phyloP scores from a whole-genome alignment of 30 jellyfish, hydroid and myxozoan genomes.

The Turritopsis dohrnii region DNA sequence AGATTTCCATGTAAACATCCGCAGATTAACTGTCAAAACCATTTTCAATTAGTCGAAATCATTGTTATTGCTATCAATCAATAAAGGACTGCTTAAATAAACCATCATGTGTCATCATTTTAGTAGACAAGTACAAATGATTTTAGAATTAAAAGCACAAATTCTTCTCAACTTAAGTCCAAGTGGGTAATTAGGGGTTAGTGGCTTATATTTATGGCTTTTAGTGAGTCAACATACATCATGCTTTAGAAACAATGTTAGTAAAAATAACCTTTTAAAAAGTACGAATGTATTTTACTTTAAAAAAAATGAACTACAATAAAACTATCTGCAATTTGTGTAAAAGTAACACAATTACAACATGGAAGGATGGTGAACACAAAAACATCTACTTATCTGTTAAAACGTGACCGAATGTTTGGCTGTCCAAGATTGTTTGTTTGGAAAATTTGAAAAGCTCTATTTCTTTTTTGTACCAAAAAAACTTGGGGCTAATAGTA shows the following conservation, averaged over 20 bases:
- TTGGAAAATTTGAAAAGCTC: not conserved
- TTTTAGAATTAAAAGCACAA: too few species aligned
- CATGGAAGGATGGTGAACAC: not conserved
- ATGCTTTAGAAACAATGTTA: not conserved
- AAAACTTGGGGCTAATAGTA: slow-evolving; percentile 69
- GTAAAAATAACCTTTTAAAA: not conserved
- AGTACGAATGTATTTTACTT: not conserved
- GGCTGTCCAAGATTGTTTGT: not conserved
- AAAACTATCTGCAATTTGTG: not conserved
- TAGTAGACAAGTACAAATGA: too few species aligned
- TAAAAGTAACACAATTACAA: not conserved
- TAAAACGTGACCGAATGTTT: not conserved
- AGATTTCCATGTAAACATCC: too few species aligned
- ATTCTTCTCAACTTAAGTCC: too few species aligned
- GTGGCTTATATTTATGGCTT: too few species aligned
- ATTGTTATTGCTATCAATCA: too few species aligned
- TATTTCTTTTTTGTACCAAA: slow-evolving; percentile 54
- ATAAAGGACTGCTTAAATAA: too few species aligned
- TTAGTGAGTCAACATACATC: not conserved
- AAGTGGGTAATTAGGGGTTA: too few species aligned
- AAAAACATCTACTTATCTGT: not conserved
- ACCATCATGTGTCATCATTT: too few species aligned
- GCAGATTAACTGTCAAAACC: too few species aligned
- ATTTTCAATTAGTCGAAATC: too few species aligned
- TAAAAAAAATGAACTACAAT: not conserved